Percentiles rank a stretch among this genome's conserved stretches.
Evolutionary conservation across 2,888 invertebrate genomes (phyloP).

Genomic region (Hirtodrosophila alboralis): DNA sequence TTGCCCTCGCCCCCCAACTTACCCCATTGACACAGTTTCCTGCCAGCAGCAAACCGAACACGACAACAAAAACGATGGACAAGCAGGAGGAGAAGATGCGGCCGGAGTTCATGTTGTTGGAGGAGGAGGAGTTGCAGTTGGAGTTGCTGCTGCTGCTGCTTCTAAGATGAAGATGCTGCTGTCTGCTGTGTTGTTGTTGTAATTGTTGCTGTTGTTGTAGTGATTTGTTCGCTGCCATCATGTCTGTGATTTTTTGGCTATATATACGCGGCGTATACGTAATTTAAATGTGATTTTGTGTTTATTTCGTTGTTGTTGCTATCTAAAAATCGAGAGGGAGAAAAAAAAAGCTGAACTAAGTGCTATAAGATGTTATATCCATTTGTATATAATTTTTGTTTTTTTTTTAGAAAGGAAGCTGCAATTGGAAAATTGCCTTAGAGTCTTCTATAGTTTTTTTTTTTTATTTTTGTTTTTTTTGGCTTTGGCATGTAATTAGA

Average conservation of each 20-base stretch:
- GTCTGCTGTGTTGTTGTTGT: conserved; percentile 34
- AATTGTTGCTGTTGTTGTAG: conserved; percentile 44
- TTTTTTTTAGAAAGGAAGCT: conserved; percentile 71
- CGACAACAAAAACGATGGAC: conserved; percentile 62
- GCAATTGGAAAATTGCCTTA: conserved; percentile 34
- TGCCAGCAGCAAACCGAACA: conserved; percentile 81
- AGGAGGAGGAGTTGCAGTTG: conserved; percentile 37
- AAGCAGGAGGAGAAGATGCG: conserved; percentile 52
- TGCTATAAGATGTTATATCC: conserved; percentile 44
- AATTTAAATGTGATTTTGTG: conserved; percentile 68
- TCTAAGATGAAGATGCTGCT: conserved; percentile 64
- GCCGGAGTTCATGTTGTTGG: no score
- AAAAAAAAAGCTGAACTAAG: conserved; percentile 29
- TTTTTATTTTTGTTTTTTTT: conserved; percentile 12
- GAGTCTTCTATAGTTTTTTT: no score
- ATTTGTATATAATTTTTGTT: conserved; percentile 22
- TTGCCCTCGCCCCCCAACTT: conserved; percentile 64
- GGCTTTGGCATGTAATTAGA: conserved; percentile 55
- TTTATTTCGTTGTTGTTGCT: conserved; percentile 28
- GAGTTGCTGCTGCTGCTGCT: conserved; percentile 31
- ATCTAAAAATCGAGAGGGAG: conserved; percentile 48
- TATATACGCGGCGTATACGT: conserved; percentile 67
- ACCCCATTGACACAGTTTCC: conserved; percentile 84
- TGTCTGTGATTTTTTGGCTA: conserved; percentile 65
- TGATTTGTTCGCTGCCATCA: conserved; percentile 73